phyloP scores from a whole-genome alignment of 2,888 invertebrate species.

The Syrista parreyssii region DNA sequence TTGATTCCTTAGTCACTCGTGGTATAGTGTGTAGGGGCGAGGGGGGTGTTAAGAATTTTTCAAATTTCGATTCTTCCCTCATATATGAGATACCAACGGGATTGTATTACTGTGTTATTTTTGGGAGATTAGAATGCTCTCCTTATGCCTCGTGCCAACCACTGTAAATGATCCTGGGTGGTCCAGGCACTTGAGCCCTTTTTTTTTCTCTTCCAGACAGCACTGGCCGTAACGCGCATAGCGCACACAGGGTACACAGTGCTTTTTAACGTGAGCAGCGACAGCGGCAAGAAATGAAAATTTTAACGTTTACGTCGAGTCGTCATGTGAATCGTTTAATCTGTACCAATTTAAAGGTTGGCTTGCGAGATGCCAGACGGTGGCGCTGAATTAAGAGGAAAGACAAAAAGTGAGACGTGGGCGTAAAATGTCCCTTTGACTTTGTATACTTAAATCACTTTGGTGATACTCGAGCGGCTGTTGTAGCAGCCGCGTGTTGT shows the following conservation, averaged over 20 bases:
- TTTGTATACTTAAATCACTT: not conserved
- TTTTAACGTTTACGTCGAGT: not conserved
- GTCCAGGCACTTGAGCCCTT: not conserved
- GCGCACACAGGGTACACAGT: not conserved
- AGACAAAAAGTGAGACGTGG: not conserved
- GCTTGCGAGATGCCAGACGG: not conserved
- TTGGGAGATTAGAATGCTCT: not conserved
- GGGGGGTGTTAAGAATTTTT: not conserved
- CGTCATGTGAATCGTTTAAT: not conserved
- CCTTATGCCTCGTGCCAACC: constrained; percentile 1
- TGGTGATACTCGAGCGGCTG: not conserved
- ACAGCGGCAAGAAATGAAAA: not conserved
- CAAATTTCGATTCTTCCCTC: not conserved
- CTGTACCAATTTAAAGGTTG: not conserved
- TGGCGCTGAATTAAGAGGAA: not conserved
- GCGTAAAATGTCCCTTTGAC: not conserved
- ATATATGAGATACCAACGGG: not conserved
- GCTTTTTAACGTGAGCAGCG: not conserved
- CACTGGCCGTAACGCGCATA: not conserved
- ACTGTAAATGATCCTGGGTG: constrained; percentile 5
- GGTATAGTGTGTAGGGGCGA: too few species aligned
- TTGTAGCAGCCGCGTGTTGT: not conserved
- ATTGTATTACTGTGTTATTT: not conserved
- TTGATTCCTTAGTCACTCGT: not conserved
- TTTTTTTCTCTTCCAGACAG: not conserved